These are phyloP conservation scores for Tiliqua scincoides DNA, from an alignment of 2,113 vertebrate genomes.

Conservation along the genomic window DNA sequence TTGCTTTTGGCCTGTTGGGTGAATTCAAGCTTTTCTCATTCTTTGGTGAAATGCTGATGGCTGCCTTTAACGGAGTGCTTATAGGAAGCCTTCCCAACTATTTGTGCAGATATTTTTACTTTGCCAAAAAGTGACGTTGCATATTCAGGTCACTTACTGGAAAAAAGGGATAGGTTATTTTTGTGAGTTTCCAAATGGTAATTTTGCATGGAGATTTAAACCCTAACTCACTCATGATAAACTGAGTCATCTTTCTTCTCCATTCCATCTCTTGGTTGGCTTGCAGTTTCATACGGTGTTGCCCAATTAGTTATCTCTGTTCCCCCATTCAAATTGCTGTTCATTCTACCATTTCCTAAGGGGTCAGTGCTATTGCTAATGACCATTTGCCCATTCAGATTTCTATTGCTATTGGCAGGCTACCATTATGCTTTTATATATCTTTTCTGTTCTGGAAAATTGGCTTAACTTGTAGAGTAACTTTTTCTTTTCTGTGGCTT, in stretches of 20 bases:
- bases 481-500: neutral
- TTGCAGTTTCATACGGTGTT: neutral
- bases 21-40: neutral
- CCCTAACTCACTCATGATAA: neutral
- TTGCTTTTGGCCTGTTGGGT: rapidly evolving
- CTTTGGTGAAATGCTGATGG: neutral
- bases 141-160: neutral
- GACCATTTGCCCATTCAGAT: neutral
- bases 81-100: neutral
- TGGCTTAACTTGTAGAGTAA: neutral
- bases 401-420: too few relatives aligned
- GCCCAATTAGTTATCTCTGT: neutral
- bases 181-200: neutral
- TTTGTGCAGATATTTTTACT: neutral
- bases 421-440: neutral
- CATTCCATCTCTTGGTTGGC: neutral
- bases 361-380: too few relatives aligned
- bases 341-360: neutral
- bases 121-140: neutral
- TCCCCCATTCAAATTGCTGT: neutral
- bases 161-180: neutral
- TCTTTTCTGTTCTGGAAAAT: neutral
- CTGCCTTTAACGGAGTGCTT: neutral
- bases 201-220: neutral
- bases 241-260: neutral